Base-by-base conservation (phyloP, 2,888 invertebrate species). In the Himalopsyche anomala region DNA sequence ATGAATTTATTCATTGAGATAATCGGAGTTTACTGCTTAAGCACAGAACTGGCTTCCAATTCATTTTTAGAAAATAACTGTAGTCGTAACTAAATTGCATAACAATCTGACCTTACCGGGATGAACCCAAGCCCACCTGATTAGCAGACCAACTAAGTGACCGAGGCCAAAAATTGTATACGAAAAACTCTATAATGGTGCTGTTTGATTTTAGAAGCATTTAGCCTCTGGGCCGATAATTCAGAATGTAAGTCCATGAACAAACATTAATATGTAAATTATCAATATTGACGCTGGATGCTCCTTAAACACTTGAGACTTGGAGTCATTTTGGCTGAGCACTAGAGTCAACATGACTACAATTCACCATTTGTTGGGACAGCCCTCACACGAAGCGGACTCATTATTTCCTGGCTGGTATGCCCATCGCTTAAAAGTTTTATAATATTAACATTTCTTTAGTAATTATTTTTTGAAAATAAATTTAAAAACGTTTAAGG, bases 251-350 rank as follows among this genome's bases (percentile, higher is more conserved):
- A 80, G 80, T n/a, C 45, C 80, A 51, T 80, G 80, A 45, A 6
- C 80, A 80, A 80, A 51, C 80, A 45, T 42, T 17, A 28, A 45
- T n/a, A 51, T 74, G 82, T 80, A 80, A 80, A 79, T 74, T 45
- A 84, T 84, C 84, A 84, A 84, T 80, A 84, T 84, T 84, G 84
- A 84, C 84, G 42, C 54, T 45, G 28, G 84, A 45, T 80, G 19
- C 80, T 80, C 38, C 51, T 74, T 74, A 38, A 51, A 79, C 36
- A 45, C 84, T 79, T n/a, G 51, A 28, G 84, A 54, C 51, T 79
- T n/a, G 74, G 74, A 83, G 83, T 62, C 83, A 74, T 83, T 83
- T 79, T 45, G 28, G 79, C 80, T 54, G 79, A 84, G 84, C 45
- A 51, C 51, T 6, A 80, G 51, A 36, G 84, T 79, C 84, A 84